Conservation (phyloP, 2,888 invertebrate genomes). For the Leptothorax acervorum region DNA sequence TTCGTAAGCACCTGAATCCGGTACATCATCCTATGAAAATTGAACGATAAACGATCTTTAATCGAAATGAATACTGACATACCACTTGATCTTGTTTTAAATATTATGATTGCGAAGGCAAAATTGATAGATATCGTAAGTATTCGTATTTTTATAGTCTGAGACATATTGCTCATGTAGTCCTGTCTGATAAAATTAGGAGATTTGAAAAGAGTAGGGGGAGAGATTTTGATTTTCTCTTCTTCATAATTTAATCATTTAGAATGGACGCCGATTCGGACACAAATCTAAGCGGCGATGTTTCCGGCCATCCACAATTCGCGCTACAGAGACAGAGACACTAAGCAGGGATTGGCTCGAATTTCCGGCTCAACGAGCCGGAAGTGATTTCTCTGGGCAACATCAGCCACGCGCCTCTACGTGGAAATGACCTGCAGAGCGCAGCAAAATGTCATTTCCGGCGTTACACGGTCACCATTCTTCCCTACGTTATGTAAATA, state of each 20-base stretch:
- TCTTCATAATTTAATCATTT: constrained; percentile 54
- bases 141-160: constrained; percentile 31
- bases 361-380: constrained; percentile 79
- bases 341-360: constrained; percentile 74
- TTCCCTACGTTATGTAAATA: constrained; percentile 73
- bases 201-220: background rate
- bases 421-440: constrained; percentile 78
- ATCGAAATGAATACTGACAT: constrained; percentile 16
- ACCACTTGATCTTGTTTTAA: background rate
- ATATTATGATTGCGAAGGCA: background rate
- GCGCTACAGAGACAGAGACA: constrained; percentile 56
- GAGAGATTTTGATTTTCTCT: background rate
- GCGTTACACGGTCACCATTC: constrained; percentile 62
- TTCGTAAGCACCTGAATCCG: constrained; percentile 74
- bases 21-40: constrained; percentile 64
- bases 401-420: constrained; percentile 72
- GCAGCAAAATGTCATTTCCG: constrained; percentile 77
- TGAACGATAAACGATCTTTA: constrained; percentile 33
- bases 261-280: constrained; percentile 43
- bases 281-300: constrained; percentile 59
- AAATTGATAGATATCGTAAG: constrained; percentile 26
- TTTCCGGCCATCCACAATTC: constrained; percentile 56
- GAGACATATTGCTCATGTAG: background rate
- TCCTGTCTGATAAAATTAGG: background rate
- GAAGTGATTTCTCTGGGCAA: constrained; percentile 78